Percentiles rank a stretch among this genome's conserved stretches.
These are phyloP conservation scores for Eurystomus gularis DNA, from an alignment of 2,113 vertebrate genomes.

Conservation along the genomic window DNA sequence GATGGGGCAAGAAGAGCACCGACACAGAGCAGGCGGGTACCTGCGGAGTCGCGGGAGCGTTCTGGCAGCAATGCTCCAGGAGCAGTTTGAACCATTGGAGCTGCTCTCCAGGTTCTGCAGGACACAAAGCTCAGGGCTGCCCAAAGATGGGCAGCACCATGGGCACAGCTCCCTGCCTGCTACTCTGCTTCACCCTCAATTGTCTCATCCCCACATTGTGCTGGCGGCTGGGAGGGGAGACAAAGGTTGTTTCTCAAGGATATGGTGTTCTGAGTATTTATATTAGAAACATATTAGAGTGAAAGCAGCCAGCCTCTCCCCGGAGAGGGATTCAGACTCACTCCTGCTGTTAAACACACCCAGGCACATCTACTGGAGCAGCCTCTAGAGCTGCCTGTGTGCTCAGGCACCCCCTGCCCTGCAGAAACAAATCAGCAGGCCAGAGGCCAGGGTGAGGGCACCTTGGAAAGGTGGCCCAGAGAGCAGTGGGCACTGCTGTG, in stretches of 20 bases:
- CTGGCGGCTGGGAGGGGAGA: not conserved
- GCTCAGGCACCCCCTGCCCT: not conserved
- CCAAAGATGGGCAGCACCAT: not conserved
- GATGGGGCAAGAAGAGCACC: not conserved
- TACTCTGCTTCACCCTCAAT: fast-evolving
- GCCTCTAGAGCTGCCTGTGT: not conserved
- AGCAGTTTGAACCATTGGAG: not conserved
- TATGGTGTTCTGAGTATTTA: not conserved
- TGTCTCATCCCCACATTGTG: not conserved
- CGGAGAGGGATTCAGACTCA: not conserved
- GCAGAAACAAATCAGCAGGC: not conserved
- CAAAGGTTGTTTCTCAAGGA: not conserved
- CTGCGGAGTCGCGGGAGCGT: fast-evolving
- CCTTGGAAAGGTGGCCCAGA: not conserved
- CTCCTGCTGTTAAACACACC: not conserved
- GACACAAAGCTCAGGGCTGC: not conserved
- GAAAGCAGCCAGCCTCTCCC: not conserved
- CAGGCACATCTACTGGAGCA: not conserved
- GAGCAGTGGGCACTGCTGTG: fast-evolving
- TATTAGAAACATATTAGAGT: not conserved
- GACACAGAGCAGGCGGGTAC: not conserved
- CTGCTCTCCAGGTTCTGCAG: not conserved
- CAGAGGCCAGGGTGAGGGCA: not conserved
- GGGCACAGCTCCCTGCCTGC: not conserved
- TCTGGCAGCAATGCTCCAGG: fast-evolving